These are phyloP conservation scores for Gobionotothen gibberifrons DNA, from an alignment of 2,797 vertebrate genomes.

Conservation along the genomic window DNA sequence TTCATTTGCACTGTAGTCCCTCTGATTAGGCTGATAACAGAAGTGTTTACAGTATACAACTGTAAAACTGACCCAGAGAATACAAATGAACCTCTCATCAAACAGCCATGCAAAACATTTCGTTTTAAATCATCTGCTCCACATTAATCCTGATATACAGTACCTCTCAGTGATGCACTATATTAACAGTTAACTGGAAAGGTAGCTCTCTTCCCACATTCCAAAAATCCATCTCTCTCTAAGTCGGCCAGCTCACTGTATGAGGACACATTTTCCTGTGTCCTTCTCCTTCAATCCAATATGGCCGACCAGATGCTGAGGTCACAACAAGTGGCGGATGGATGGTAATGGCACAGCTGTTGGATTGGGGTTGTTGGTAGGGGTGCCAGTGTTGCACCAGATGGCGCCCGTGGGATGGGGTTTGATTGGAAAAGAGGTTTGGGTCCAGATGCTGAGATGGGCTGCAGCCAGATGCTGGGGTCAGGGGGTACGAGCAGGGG, in stretches of 20 bases:
- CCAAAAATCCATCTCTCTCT: slow-evolving; percentile 38
- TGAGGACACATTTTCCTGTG: slow-evolving; percentile 60
- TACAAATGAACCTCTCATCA: background rate
- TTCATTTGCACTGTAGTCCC: background rate
- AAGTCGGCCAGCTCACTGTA: slow-evolving; percentile 59
- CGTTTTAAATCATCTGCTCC: no score
- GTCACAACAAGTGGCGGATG: slow-evolving; percentile 68
- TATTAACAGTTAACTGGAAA: slow-evolving; percentile 39
- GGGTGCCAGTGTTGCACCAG: slow-evolving; percentile 73
- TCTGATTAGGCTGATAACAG: background rate
- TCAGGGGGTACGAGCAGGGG: slow-evolving; percentile 57
- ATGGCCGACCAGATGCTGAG: slow-evolving; percentile 78
- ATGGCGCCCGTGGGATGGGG: slow-evolving; percentile 75
- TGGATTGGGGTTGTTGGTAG: slow-evolving; percentile 63
- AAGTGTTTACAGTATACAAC: background rate
- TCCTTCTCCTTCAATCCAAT: slow-evolving; percentile 74
- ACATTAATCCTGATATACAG: slow-evolving; percentile 1
- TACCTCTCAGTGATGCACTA: slow-evolving; percentile 16
- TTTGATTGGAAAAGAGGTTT: slow-evolving; percentile 76
- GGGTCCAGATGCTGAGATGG: slow-evolving; percentile 74
- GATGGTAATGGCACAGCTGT: slow-evolving; percentile 81
- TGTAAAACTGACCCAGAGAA: background rate
- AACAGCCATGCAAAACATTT: no score
- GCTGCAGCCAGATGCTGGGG: slow-evolving; percentile 79
- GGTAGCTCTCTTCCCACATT: slow-evolving; percentile 27